A percentile compares a stretch with the other conserved stretches of the same genome.
These are phyloP conservation scores for Drosophila santomea DNA, from an alignment of 1,140 invertebrate species.

Conservation along the genomic window DNA sequence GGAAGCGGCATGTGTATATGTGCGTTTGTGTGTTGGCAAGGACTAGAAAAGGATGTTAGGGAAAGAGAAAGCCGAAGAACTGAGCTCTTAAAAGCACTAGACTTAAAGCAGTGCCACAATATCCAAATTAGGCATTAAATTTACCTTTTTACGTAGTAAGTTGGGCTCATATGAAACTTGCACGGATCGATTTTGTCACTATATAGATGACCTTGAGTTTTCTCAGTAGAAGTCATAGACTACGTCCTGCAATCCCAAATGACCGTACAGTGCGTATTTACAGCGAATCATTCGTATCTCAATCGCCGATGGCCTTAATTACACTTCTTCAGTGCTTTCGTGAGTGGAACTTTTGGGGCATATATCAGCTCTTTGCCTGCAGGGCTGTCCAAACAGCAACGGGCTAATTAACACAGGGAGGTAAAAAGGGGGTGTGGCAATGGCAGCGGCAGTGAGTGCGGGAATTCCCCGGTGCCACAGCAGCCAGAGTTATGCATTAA, in stretches of 20 bases:
- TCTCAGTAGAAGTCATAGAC: background rate
- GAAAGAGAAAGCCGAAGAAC: conserved; percentile 15
- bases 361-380: conserved; percentile 9
- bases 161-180: too few species aligned
- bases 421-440: background rate
- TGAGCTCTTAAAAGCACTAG: background rate
- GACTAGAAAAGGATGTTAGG: background rate
- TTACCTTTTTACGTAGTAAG: too few species aligned
- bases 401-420: conserved; percentile 65
- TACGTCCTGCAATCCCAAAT: conserved; percentile 18
- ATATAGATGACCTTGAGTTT: background rate
- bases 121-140: background rate
- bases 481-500: conserved; percentile 73
- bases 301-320: conserved; percentile 40
- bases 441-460: conserved; percentile 9
- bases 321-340: conserved; percentile 35
- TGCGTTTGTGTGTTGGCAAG: conserved; percentile 2
- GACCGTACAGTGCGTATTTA: conserved; percentile 8
- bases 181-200: background rate
- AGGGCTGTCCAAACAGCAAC: conserved; percentile 49
- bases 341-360: conserved; percentile 31
- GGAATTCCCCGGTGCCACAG: conserved; percentile 19
- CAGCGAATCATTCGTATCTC: conserved; percentile 14
- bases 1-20: background rate
- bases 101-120: background rate